A percentile compares a stretch with the other conserved stretches of the same genome.
Conservation (phyloP, 2,888 invertebrate genomes). For the Leptinotarsa peninsularis region DNA sequence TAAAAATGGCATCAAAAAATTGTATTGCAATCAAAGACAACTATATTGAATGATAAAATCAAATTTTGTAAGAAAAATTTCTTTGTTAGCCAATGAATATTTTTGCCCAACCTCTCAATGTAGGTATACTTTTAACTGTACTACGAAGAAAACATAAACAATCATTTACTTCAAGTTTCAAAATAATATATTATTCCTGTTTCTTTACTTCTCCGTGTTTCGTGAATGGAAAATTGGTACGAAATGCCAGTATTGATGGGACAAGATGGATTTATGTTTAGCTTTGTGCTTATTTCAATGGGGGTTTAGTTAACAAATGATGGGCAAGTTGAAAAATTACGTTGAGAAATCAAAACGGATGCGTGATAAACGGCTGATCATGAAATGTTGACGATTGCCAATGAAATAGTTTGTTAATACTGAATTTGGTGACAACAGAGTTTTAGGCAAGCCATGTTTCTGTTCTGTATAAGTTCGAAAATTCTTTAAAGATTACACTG, state of each 20-base stretch:
- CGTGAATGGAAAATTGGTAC: constrained; percentile 12
- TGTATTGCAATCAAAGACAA: too few species aligned
- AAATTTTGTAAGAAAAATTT: too few species aligned
- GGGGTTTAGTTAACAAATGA: constrained; percentile 27
- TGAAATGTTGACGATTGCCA: background rate
- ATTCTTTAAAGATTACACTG: too few species aligned
- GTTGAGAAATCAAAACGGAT: constrained; percentile 29
- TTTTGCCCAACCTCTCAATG: background rate
- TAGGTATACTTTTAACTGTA: background rate
- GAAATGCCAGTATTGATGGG: constrained; percentile 13
- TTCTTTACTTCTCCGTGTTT: background rate
- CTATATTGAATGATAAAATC: too few species aligned
- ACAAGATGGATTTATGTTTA: constrained; percentile 6
- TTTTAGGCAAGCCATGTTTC: too few species aligned
- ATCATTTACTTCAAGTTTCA: background rate
- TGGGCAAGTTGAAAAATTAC: constrained; percentile 31
- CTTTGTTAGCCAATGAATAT: too few species aligned
- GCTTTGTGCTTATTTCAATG: constrained; percentile 24
- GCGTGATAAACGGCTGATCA: background rate
- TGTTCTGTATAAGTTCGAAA: too few species aligned
- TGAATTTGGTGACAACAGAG: too few species aligned
- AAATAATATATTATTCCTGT: constrained; percentile 13
- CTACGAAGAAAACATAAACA: constrained; percentile 4
- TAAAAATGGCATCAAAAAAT: too few species aligned
- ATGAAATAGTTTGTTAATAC: too few species aligned